These are phyloP conservation scores for Drosophila tsacasi DNA, from an alignment of 1,140 invertebrate species.

Conservation along the genomic window DNA sequence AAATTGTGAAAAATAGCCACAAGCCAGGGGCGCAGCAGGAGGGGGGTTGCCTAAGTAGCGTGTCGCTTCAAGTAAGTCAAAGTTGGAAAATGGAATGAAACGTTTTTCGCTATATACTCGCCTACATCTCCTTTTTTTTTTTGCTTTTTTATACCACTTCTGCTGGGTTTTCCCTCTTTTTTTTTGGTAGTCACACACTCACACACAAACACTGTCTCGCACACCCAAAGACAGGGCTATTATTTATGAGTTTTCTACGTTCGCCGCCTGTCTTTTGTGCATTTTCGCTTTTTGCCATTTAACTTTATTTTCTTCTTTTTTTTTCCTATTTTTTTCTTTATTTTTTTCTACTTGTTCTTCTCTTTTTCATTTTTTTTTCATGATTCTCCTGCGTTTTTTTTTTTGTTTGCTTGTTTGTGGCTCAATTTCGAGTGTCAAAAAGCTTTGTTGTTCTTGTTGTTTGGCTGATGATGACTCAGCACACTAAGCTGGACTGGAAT, in stretches of 20 bases:
- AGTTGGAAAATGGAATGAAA: constrained; percentile 48
- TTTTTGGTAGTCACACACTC: constrained; percentile 2
- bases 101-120: constrained; percentile 26
- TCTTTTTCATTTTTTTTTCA: not conserved
- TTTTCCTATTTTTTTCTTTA: too few species aligned
- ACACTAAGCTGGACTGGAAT: constrained; percentile 8
- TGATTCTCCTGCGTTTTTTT: not conserved
- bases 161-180: not conserved
- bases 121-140: constrained; percentile 8
- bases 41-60: constrained; percentile 35
- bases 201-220: constrained; percentile 2
- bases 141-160: not conserved
- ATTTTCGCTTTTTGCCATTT: constrained; percentile 73
- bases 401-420: constrained; percentile 51
- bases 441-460: constrained; percentile 37
- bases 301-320: constrained; percentile 37
- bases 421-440: constrained; percentile 80
- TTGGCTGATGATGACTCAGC: constrained; percentile 69
- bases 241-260: constrained; percentile 80
- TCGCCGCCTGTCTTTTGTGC: constrained; percentile 70
- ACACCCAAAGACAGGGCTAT: constrained; percentile 48
- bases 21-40: constrained; percentile 25
- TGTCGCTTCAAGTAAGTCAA: constrained; percentile 52
- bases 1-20: constrained; percentile 77
- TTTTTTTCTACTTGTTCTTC: not conserved